Evolutionary conservation across 2,113 vertebrate genomes (phyloP).

Genomic region (Lagopus muta): DNA sequence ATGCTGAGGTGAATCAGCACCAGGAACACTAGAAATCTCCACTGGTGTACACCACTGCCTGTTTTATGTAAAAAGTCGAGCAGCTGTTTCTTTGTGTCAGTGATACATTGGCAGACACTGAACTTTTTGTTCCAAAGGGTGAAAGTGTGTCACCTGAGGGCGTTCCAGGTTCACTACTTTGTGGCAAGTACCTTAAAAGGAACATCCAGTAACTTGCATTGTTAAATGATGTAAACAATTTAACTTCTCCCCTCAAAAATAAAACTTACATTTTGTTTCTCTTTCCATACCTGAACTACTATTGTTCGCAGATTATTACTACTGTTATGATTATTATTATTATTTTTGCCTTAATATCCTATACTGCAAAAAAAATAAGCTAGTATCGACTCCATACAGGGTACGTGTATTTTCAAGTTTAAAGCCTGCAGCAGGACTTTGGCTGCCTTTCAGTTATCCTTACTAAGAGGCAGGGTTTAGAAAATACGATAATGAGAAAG

Average conservation of each 20-base stretch:
- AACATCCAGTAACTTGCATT: neutral
- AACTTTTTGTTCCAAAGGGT: neutral
- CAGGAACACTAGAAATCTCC: neutral
- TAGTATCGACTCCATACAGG: neutral
- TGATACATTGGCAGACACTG: neutral
- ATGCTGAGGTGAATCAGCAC: neutral
- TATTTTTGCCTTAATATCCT: neutral
- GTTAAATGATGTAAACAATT: neutral
- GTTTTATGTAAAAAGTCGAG: neutral
- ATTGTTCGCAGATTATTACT: neutral
- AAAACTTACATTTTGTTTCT: neutral
- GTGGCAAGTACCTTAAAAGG: neutral
- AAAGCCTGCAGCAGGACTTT: neutral
- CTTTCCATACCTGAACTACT: neutral
- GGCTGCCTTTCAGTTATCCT: neutral
- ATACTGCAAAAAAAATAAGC: neutral
- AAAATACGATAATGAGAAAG: neutral
- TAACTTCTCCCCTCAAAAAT: neutral
- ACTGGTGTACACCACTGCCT: neutral
- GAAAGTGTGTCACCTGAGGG: neutral
- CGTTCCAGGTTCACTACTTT: fast-evolving
- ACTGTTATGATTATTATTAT: neutral
- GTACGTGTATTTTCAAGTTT: neutral
- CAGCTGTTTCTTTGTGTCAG: neutral
- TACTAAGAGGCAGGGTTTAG: neutral